Base-by-base conservation (phyloP, 2,888 invertebrate genomes). In the Galerucella pusilla region DNA sequence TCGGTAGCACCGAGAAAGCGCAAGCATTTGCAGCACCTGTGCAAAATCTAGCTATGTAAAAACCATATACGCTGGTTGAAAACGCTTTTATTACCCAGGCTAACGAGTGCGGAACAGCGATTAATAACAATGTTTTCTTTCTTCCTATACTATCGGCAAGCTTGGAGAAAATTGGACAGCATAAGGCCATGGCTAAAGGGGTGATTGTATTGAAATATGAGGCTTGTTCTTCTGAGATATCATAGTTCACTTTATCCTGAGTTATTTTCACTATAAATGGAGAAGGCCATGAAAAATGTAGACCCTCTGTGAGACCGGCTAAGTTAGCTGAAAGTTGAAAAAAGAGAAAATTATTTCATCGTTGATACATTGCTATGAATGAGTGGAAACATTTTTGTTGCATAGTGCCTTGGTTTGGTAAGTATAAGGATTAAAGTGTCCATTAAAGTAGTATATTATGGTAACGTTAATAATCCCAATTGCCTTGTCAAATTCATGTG, bases 151-250 rank as follows among this genome's bases (percentile, higher is more conserved):
- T 78, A 73, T 85, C 84, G 70, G 82, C 77, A 12, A 85, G 71
- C 60, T 77, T 77, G 11, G 84, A 80, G 68, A 82, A 82, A 6
- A 84, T 49, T 11, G 83, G 81, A 28, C 81, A 72, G 6, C 80
- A 78, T 12, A 84, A 52, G 2, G 83, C 74, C 63, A 82, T 82
- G 4, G 83, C 78, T 46, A 86, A 70, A 7, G 85, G 82, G 10
- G 85, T 83, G 49, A 86, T 81, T 5, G 85, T 82, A 0, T 83
- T 83, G 66, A 86, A 83, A 74, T 85, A 85, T 0, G 86, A 85
- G 0, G 84, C 85, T 81, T 86, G 79, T 57, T 85, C 84, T 70
- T 83, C 81, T 1, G 83, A 83, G 28, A 86, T 81, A 42, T 85
- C 79, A 46, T 82, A 80, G 6, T 81, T 81, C 12, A 79, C 79